Base-by-base conservation (phyloP, 2,113 vertebrate genomes). In the Aphelocoma coerulescens region DNA sequence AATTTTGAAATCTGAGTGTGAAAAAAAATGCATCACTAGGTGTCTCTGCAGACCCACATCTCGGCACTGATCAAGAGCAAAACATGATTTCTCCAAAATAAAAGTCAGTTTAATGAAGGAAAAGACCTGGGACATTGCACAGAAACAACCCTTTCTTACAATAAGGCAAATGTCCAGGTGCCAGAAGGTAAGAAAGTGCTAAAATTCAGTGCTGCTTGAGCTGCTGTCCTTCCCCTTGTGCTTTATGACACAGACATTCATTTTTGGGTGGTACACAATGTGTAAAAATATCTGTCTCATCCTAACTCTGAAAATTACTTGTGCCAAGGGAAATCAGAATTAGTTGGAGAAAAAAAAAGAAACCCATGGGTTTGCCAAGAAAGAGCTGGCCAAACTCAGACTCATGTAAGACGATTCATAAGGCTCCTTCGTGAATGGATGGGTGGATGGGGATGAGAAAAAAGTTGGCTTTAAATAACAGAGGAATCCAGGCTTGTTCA, bases 11-110 rank as follows among this genome's bases (percentile, higher is more conserved):
- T 49, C 44, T 6, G 33, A 75, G 14, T 3, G 19, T 59, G 71
- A 55, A 58, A 43, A 59, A 33, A 41, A 63, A 10, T 0, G 12
- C 35, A 62, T 96, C 97, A 95, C 94, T 95, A 98, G 97, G 89
- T 94, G 97, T 95, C 97, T 97, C 97, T 97, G 89, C 82, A 55
- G 93, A 88, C 91, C 93, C 76, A 68, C 68, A 68, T 41, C 33
- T 78, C 1, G 0, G 61, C n/a, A 17, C 77, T 62, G 62, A 72
- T 49, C 55, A 41, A 55, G 0, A 18, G 62, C 35, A 74, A 59
- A 90, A 33, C 11, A 8, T 0, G 4, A 16, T 22, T 73, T 55
- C 66, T 51, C 35, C 0, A 0, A 77, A 43, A 49, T 66, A 73
- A 80, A 91, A 93, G 46, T 58, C 48, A n/a, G 9, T 55, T 91